A percentile compares a stretch with the other conserved stretches of the same genome.
Conservation (phyloP, 1,140 invertebrate species). For the Globodera ellingtonae region DNA sequence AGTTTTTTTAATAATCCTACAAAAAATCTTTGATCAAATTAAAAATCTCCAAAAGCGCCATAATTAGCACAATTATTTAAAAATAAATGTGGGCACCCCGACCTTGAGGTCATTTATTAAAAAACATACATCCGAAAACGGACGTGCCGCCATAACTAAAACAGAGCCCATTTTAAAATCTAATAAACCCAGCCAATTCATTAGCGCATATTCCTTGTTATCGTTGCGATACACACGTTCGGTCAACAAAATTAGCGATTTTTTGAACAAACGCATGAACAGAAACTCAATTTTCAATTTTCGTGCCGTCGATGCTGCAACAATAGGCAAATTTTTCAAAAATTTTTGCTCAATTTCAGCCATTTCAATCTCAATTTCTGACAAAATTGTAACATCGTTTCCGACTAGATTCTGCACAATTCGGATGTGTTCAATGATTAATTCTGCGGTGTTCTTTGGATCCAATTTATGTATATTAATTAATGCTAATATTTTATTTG, state of each 20-base stretch:
- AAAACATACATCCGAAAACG: not conserved
- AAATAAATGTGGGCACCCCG: no score
- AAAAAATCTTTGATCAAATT: no score
- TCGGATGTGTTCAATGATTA: not conserved
- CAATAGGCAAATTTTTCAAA: not conserved
- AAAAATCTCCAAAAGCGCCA: no score
- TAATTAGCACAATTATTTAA: no score
- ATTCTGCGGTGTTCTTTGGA: not conserved
- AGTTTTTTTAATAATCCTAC: no score
- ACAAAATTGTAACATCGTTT: not conserved
- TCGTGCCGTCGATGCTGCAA: no score
- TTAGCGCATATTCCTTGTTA: not conserved
- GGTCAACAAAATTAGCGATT: not conserved
- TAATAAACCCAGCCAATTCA: not conserved
- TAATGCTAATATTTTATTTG: not conserved
- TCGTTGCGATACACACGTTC: not conserved
- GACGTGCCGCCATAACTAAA: not conserved
- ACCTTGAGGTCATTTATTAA: no score
- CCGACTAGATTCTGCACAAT: not conserved
- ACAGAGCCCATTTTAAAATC: not conserved
- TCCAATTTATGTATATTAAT: not conserved
- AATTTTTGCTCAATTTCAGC: not conserved
- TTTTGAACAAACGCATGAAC: not conserved
- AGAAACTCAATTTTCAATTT: not conserved
- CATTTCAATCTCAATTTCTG: not conserved